Evolutionary conservation across 2,113 vertebrate genomes (phyloP), one percentile per base, ranked within the genome.

Genomic region (Polypterus bichir): DNA sequence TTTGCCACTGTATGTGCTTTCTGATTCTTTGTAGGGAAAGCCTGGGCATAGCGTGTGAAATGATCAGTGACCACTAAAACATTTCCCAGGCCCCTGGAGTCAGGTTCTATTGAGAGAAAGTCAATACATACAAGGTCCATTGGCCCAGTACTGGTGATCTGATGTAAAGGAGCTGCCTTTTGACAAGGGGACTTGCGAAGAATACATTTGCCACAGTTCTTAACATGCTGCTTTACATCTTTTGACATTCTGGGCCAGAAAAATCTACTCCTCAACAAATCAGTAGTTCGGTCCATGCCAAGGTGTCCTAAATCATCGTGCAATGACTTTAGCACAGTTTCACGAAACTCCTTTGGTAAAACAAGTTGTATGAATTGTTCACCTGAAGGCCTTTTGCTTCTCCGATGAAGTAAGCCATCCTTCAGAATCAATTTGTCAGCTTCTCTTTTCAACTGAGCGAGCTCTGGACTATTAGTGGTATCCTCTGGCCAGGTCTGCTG

Each of bases 41-140:
- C 27, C 27, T 27, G n/a, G n/a, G n/a, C 27, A 27, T 27, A 27
- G 27, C 27, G 27, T 27, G 27, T 27, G 27, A 27, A 27, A 27
- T 27, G 27, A 27, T 27, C 27, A 27, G 27, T 27, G 27, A 1
- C 27, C 27, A 27, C 27, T 27, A 27, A 27, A 27, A 27, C 27
- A 27, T 27, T 27, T 27, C 27, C 27, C 27, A 27, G 27, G 27
- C 27, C 27, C 27, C 27, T 27, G 27, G 27, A 27, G 27, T 27
- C 27, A 27, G 27, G 27, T 27, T 27, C 27, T 27, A 27, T 27
- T 27, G 49, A 62, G 8, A 62, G 9, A 10, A 62, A 62, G 47
- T 62, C 51, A 10, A 62, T 62, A 46, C 61, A 62, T 4, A 62
- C 49, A 8, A 53, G 61, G 8, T 62, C 44, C 48, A 62, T 44